Evolutionary conservation across 2,797 vertebrate genomes (phyloP).

Genomic region (Phoebastria nigripes): DNA sequence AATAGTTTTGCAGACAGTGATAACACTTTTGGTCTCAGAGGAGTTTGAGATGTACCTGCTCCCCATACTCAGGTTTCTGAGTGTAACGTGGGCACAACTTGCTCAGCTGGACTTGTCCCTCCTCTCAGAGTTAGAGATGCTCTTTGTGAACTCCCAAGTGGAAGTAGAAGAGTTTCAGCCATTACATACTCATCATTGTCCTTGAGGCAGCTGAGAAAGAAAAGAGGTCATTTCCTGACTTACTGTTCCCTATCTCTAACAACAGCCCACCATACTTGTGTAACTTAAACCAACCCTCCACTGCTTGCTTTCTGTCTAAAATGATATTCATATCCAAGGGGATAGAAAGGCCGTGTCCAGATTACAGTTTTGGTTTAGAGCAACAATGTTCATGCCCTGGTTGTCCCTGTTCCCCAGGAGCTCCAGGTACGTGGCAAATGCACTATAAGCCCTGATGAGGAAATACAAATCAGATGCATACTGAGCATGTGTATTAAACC

Average conservation of each 20-base stretch:
- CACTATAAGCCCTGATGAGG: rapidly evolving
- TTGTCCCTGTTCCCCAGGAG: neutral
- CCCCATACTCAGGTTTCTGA: neutral
- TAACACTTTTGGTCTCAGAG: neutral
- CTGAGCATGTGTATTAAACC: neutral
- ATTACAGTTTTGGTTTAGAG: neutral
- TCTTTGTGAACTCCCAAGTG: neutral
- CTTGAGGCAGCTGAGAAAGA: neutral
- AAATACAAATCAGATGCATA: neutral
- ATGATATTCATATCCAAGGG: neutral
- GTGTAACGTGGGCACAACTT: neutral
- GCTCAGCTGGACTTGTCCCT: neutral
- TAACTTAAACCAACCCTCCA: neutral
- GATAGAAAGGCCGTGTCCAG: neutral
- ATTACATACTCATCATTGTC: neutral
- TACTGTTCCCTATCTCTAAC: neutral
- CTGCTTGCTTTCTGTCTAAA: neutral
- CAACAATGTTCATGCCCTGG: neutral
- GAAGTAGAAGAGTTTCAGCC: neutral
- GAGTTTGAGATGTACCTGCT: neutral
- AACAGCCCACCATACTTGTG: neutral
- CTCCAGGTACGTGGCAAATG: neutral
- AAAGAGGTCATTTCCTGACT: neutral
- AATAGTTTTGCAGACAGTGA: neutral
- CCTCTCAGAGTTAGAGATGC: neutral